A percentile compares a stretch with the other conserved stretches of the same genome.
phyloP scores from a whole-genome alignment of 1,140 invertebrate genomes.

The Episyrphus balteatus region DNA sequence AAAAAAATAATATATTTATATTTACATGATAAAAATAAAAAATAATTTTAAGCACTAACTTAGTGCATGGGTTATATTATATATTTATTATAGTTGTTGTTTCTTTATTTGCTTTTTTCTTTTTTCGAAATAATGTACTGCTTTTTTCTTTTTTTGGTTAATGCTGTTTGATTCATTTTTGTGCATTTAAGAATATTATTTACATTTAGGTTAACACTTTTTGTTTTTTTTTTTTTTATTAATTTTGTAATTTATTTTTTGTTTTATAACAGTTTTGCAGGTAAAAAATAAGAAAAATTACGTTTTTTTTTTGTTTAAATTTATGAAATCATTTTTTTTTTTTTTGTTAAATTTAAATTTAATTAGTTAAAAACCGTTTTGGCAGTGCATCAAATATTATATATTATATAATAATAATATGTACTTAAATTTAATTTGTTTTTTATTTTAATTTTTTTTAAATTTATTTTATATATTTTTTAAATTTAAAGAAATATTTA shows the following conservation, averaged over 20 bases:
- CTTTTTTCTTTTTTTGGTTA: neutral
- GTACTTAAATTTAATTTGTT: slow-evolving; percentile 11
- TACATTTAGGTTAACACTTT: neutral
- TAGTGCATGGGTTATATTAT: neutral
- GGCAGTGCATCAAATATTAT: slow-evolving; percentile 30
- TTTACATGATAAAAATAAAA: no score
- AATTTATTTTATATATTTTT: neutral
- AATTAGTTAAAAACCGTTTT: slow-evolving; percentile 9
- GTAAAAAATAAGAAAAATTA: no score
- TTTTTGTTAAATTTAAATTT: neutral
- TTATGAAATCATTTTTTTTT: slow-evolving; percentile 2
- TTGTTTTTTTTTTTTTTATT: slow-evolving; percentile 5
- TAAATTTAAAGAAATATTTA: neutral
- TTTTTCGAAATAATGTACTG: slow-evolving; percentile 1
- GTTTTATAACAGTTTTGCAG: neutral
- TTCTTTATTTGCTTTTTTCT: slow-evolving; percentile 1
- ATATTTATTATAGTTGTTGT: neutral
- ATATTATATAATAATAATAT: slow-evolving; percentile 5
- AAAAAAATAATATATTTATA: no score
- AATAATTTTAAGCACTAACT: no score
- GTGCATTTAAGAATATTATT: neutral
- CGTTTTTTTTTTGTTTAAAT: neutral
- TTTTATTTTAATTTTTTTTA: slow-evolving; percentile 5
- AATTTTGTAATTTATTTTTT: slow-evolving; percentile 3
- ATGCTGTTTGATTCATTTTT: neutral